Evolutionary conservation across 2,797 vertebrate genomes (phyloP).

Genomic region (Tokudaia tokunoshimensis): DNA sequence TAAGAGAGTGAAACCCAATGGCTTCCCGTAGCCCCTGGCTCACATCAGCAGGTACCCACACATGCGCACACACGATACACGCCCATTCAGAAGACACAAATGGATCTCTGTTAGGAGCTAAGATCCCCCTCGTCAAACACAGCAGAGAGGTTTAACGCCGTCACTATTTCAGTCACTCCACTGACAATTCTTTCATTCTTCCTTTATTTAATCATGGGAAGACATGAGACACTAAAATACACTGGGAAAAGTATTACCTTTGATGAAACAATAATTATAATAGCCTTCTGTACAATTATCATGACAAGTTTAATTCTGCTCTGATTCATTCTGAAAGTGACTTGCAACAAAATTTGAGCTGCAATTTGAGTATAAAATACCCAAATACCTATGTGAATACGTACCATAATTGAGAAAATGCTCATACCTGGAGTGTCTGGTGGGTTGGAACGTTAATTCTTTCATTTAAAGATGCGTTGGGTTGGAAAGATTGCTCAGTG

Average conservation of each 20-base stretch:
- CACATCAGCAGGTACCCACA: neutral
- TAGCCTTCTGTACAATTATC: slow-evolving; percentile 52
- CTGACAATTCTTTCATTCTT: slow-evolving; percentile 5
- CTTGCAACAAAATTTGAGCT: slow-evolving; percentile 27
- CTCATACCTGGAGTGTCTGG: slow-evolving; percentile 20
- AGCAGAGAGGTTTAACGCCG: slow-evolving; percentile 33
- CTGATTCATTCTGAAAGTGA: slow-evolving; percentile 33
- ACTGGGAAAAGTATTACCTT: neutral
- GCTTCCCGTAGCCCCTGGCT: neutral
- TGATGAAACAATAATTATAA: slow-evolving; percentile 27
- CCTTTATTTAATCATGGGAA: slow-evolving; percentile 49
- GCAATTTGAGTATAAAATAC: slow-evolving; percentile 47
- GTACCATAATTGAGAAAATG: slow-evolving; percentile 42
- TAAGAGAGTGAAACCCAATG: neutral
- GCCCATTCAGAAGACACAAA: neutral
- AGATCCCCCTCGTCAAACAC: neutral
- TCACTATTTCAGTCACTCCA: slow-evolving; percentile 4
- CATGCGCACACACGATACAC: neutral
- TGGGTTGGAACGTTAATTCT: slow-evolving; percentile 29
- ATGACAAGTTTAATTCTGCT: slow-evolving; percentile 49
- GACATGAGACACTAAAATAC: slow-evolving; percentile 38
- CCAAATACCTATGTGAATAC: slow-evolving; percentile 42
- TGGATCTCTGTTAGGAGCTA: slow-evolving; percentile 37
- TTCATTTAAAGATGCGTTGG: neutral
- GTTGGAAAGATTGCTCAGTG: neutral